Base-by-base conservation (phyloP, 37 sponge, comb jelly and placozoan genomes). In the Geodia barretti region DNA sequence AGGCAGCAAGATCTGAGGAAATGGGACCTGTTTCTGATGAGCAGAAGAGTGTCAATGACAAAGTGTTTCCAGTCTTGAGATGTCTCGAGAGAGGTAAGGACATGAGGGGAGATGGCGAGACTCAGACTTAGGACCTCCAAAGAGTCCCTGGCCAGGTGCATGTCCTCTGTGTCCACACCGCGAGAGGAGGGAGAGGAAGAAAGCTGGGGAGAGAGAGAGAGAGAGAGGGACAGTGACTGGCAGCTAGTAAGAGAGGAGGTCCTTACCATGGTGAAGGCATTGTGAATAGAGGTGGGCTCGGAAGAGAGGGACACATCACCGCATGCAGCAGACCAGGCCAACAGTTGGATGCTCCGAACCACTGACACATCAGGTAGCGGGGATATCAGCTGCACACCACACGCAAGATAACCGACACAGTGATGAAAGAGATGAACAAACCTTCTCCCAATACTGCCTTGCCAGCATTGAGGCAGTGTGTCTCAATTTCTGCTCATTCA, bases 11-110 rank as follows among this genome's bases (percentile, higher is more conserved):
- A 26, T n/a, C 23, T 23, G 24, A 58, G 63, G 3, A 69, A 26
- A 28, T 41, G 17, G 7, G 1, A 88, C 93, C 93, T 89, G 75
- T 86, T 93, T 75, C 75, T 89, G n/a, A 73, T 79, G 41, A 81
- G 66, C 7, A 89, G 32, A 26, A 93, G 68, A 9, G 84, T 64
- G 70, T 93, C 94, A 29, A 71, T 75, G 21, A 93, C 75, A 72
- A 89, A 93, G 42, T 42, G 63, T 60, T 83, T 83, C 94, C 94
- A 93, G 43, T 76, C 78, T 4, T 73, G 67, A 25, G 73, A 78
- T 54, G 72, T 73, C 58, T 83, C 73, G 1, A 89, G 62, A 8
- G 41, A 39, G 30, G 68, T 73, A 62, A 93, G 42, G 1, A 86
- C 19, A 3, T 37, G 0, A 0, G 91, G 91, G 8, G 62, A 64